Conservation (phyloP, 2,888 invertebrate species). For the Muscina levida region DNA sequence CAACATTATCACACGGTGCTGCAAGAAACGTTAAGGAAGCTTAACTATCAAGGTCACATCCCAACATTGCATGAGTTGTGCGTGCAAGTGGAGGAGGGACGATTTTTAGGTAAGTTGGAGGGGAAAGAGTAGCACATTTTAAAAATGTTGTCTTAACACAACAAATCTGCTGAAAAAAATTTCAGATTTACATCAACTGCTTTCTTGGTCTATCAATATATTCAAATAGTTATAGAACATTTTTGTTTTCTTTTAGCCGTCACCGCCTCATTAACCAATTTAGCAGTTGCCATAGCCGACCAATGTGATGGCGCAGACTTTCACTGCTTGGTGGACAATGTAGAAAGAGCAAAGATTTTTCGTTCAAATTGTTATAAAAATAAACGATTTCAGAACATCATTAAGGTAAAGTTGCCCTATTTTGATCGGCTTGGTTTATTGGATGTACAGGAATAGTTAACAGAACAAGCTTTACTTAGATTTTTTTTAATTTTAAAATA, state of each 20-base stretch:
- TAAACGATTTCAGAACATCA: slow-evolving; percentile 71
- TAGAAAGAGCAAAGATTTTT: slow-evolving; percentile 72
- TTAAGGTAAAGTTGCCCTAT: slow-evolving; percentile 73
- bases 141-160: background rate
- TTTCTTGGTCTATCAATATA: background rate
- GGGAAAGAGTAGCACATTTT: background rate
- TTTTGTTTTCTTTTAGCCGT: slow-evolving; percentile 73
- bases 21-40: slow-evolving; percentile 70
- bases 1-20: slow-evolving; percentile 74
- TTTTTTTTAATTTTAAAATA: no score
- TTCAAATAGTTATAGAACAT: slow-evolving; percentile 68
- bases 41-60: slow-evolving; percentile 70
- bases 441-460: slow-evolving; percentile 68
- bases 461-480: no score
- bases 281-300: slow-evolving; percentile 76
- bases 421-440: slow-evolving; percentile 76
- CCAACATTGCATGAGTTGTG: slow-evolving; percentile 70
- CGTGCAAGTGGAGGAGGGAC: slow-evolving; percentile 68
- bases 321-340: slow-evolving; percentile 74
- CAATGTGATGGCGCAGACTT: slow-evolving; percentile 77
- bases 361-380: slow-evolving; percentile 75
- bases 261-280: slow-evolving; percentile 75
- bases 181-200: no score
- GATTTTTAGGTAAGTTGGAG: slow-evolving; percentile 69
- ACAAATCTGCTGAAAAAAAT: background rate